Evolutionary conservation across 2,797 vertebrate species (phyloP), one percentile per base, ranked within the genome.

Genomic region (Carapus acus): DNA sequence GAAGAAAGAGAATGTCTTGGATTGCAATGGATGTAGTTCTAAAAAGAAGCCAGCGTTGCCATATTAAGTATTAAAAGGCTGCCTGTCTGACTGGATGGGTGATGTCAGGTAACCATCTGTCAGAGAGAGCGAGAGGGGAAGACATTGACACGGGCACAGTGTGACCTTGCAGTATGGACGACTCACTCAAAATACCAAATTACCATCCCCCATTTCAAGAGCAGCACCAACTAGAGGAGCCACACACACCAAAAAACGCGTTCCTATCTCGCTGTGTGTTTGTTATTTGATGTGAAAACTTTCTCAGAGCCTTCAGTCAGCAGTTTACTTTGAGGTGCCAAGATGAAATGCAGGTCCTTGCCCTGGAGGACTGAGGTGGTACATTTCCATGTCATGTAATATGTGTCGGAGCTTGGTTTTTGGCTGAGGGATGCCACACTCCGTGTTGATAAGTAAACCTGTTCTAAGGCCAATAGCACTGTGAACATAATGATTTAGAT

Each of bases 51-150:
- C 53, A 63, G 46, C 41, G 69, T 43, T 34, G 45, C 52, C 48
- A 75, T 81, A 68, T 77, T 65, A 76, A 80, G 78, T 73, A 71
- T 79, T 79, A 80, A 79, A n/a, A 75, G 63, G 52, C 68, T 22
- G 45, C 59, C 49, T 77, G n/a, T n/a, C n/a, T 27, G 67, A 64
- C 64, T 73, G 60, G 58, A 60, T 62, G 65, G 73, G 70, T 81
- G 68, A 84, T 80, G 77, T 85, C 80, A 81, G 83, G 80, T 84
- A 81, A 77, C 80, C 78, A 84, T 82, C 78, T 83, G 82, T 80
- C 78, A 74, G 57, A 73, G 47, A 54, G 67, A 68, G 71, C 71
- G 67, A 20, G 64, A 27, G 24, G 9, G 24, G 9, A 9, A 27
- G 24, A 27, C 5, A 49, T 61, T 67, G 62, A 71, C 76, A 71